A percentile compares a stretch with the other conserved stretches of the same genome.
Evolutionary conservation across 2,113 vertebrate genomes (phyloP).

Genomic region (Apeltes quadracus): DNA sequence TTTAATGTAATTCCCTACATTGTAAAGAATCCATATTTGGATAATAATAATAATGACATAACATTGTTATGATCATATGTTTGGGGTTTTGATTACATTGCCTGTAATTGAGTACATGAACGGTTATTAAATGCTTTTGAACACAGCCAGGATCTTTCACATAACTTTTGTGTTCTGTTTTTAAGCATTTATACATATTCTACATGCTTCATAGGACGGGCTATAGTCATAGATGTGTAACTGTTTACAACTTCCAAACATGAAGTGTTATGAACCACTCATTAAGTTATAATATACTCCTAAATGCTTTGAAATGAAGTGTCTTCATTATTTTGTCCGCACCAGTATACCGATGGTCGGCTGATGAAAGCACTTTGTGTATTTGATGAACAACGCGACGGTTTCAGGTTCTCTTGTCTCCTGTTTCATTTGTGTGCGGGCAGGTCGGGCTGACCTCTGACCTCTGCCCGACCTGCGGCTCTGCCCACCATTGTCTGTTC

Average conservation of each 20-base stretch:
- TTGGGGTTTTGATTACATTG: background rate
- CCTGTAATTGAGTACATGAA: background rate
- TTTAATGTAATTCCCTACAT: background rate
- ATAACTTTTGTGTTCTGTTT: background rate
- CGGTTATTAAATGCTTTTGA: background rate
- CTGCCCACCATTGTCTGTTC: conserved; percentile 48
- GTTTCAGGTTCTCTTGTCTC: conserved; percentile 23
- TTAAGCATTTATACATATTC: background rate
- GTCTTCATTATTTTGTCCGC: conserved; percentile 1
- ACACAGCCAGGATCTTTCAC: background rate
- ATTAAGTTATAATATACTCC: background rate
- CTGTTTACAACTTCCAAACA: background rate
- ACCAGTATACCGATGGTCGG: background rate
- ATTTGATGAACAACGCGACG: background rate
- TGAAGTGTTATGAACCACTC: background rate
- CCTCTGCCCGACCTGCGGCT: conserved; percentile 3
- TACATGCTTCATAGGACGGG: background rate
- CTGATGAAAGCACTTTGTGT: background rate
- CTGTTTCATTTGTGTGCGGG: conserved; percentile 10
- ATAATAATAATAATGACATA: background rate
- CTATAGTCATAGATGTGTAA: conserved; percentile 1
- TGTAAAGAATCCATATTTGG: background rate
- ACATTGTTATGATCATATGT: background rate
- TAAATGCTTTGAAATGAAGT: background rate
- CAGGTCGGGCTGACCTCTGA: background rate